phyloP scores from a whole-genome alignment of 2,113 vertebrate species.

The Elephantulus edwardii region DNA sequence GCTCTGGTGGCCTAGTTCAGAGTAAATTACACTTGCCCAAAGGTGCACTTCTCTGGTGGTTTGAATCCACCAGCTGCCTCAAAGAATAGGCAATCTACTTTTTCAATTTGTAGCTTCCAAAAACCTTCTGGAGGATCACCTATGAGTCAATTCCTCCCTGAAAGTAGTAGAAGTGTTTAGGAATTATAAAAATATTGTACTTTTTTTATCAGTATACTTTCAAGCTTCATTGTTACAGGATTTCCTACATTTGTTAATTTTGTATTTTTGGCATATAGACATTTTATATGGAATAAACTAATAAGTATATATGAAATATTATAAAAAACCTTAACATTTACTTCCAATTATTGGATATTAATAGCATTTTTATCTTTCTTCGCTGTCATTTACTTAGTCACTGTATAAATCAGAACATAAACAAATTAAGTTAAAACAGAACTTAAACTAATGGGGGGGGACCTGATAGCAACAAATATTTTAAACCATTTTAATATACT shows the following conservation, averaged over 20 bases:
- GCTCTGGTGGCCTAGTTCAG: too few species aligned
- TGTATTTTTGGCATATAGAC: neutral
- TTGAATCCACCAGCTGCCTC: too few species aligned
- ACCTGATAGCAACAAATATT: neutral
- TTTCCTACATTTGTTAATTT: neutral
- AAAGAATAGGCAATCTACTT: too few species aligned
- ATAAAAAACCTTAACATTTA: neutral
- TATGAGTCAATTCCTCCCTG: too few species aligned
- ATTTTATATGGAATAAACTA: neutral
- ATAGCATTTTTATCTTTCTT: neutral
- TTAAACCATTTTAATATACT: neutral
- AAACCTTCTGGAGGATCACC: too few species aligned
- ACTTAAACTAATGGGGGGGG: neutral
- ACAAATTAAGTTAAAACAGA: too few species aligned
- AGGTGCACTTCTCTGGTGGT: too few species aligned
- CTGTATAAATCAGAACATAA: neutral
- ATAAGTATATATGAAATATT: neutral
- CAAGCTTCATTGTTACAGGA: neutral
- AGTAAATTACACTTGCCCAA: too few species aligned
- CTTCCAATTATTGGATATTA: neutral
- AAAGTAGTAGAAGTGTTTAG: too few species aligned
- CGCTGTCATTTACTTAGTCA: neutral
- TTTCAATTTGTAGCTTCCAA: too few species aligned
- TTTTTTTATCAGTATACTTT: neutral
- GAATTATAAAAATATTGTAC: too few species aligned